These are phyloP conservation scores for Pangasius mekongensis DNA, from an alignment of 2,797 vertebrate species.

Conservation along the genomic window DNA sequence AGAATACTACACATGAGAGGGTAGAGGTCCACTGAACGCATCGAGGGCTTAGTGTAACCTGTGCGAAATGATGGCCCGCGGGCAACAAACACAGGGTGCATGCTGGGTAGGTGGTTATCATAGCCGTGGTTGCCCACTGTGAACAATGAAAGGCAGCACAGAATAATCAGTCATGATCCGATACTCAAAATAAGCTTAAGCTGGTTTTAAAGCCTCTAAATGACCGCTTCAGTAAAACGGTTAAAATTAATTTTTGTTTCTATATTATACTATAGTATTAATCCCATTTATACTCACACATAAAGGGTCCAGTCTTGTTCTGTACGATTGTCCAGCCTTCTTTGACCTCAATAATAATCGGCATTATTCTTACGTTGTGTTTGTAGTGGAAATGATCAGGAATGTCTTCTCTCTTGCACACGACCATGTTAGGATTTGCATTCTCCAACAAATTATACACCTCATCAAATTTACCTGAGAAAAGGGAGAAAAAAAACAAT, in stretches of 20 bases:
- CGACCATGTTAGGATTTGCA: slow-evolving; percentile 86
- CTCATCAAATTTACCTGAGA: slow-evolving; percentile 83
- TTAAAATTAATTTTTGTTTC: not conserved
- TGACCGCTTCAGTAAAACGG: not conserved
- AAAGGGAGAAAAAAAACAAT: not conserved
- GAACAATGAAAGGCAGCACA: slow-evolving; percentile 47
- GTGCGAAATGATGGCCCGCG: slow-evolving; percentile 87
- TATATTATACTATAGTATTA: not conserved
- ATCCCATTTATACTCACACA: slow-evolving; percentile 74
- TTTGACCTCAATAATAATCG: slow-evolving; percentile 84
- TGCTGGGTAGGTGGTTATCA: slow-evolving; percentile 84
- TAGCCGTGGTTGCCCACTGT: slow-evolving; percentile 93
- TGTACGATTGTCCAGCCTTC: slow-evolving; percentile 87
- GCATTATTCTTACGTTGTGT: slow-evolving; percentile 83
- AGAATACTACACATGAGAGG: slow-evolving; percentile 90
- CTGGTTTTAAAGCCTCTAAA: not conserved
- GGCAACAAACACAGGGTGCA: slow-evolving; percentile 90
- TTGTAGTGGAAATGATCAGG: slow-evolving; percentile 84
- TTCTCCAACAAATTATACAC: slow-evolving; percentile 79
- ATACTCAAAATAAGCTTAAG: not conserved
- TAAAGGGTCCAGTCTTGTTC: slow-evolving; percentile 79
- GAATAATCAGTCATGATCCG: not conserved
- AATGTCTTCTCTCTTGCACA: slow-evolving; percentile 86
- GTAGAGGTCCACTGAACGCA: slow-evolving; percentile 88
- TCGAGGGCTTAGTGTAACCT: slow-evolving; percentile 78